Conservation (phyloP, 1,140 invertebrate species). For the Hyles vespertilio region DNA sequence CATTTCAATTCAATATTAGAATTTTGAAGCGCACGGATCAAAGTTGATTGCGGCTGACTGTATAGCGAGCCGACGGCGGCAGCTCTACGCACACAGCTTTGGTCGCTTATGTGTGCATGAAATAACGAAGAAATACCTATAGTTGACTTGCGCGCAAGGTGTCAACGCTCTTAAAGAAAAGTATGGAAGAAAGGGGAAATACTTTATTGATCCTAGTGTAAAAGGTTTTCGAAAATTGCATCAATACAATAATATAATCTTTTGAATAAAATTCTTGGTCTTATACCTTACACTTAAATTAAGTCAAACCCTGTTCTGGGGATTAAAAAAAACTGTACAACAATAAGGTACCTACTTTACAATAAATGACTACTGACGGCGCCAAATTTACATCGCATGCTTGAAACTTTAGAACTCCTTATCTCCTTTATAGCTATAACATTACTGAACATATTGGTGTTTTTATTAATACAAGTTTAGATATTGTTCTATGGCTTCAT, state of each 20-base stretch:
- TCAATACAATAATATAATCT: slow-evolving; percentile 61
- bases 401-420: slow-evolving; percentile 23
- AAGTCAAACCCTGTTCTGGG: slow-evolving; percentile 53
- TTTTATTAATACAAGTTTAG: background rate
- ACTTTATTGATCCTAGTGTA: slow-evolving; percentile 74
- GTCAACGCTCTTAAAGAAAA: too few relatives aligned
- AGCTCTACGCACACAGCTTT: too few relatives aligned
- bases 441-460: background rate
- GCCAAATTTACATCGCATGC: slow-evolving; percentile 53
- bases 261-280: slow-evolving; percentile 69
- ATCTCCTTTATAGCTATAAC: slow-evolving; percentile 24
- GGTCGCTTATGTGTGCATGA: too few relatives aligned
- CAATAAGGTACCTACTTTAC: slow-evolving; percentile 57
- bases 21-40: too few relatives aligned
- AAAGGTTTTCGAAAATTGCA: slow-evolving; percentile 72
- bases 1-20: too few relatives aligned
- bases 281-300: slow-evolving; percentile 64
- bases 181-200: slow-evolving; percentile 51
- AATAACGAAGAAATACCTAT: too few relatives aligned
- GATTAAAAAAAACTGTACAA: slow-evolving; percentile 64
- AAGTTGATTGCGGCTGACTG: too few relatives aligned
- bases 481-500: slow-evolving; percentile 5
- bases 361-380: slow-evolving; percentile 39
- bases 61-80: too few relatives aligned
- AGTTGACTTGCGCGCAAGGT: too few relatives aligned